Conservation (phyloP, 2,797 vertebrate genomes). For the Lutjanus campechanus region DNA sequence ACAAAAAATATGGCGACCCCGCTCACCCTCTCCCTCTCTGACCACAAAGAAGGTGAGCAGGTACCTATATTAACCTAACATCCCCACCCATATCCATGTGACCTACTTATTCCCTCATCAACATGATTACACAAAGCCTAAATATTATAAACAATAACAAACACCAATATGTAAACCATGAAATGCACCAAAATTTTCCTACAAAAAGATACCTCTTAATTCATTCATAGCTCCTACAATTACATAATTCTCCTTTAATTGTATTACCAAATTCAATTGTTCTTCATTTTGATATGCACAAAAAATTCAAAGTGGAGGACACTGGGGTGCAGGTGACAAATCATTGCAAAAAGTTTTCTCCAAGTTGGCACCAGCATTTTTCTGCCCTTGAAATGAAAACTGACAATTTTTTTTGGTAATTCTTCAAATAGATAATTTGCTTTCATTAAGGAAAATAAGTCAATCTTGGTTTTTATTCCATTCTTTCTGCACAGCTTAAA, state of each 20-base stretch:
- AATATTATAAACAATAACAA: too few relatives aligned
- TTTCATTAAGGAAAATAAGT: neutral
- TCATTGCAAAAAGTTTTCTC: neutral
- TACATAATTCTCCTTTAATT: neutral
- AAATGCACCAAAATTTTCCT: too few relatives aligned
- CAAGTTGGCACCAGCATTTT: constrained; percentile 26
- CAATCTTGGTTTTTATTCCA: neutral
- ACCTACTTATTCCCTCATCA: too few relatives aligned
- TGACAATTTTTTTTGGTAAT: neutral
- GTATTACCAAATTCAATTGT: constrained; percentile 38
- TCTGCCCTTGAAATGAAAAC: constrained; percentile 2
- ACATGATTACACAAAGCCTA: too few relatives aligned
- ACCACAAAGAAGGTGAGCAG: neutral
- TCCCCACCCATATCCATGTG: too few relatives aligned
- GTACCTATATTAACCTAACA: neutral
- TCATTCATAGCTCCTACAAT: too few relatives aligned
- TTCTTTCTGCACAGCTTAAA: neutral
- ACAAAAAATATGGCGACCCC: neutral
- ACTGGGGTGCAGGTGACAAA: too few relatives aligned
- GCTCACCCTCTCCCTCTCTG: neutral
- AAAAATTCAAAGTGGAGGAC: neutral
- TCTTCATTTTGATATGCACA: constrained; percentile 31
- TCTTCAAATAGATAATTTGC: neutral
- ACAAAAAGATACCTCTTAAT: too few relatives aligned
- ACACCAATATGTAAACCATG: too few relatives aligned